phyloP scores from a whole-genome alignment of 2,888 invertebrate genomes.

The Ophonus ardosiacus region DNA sequence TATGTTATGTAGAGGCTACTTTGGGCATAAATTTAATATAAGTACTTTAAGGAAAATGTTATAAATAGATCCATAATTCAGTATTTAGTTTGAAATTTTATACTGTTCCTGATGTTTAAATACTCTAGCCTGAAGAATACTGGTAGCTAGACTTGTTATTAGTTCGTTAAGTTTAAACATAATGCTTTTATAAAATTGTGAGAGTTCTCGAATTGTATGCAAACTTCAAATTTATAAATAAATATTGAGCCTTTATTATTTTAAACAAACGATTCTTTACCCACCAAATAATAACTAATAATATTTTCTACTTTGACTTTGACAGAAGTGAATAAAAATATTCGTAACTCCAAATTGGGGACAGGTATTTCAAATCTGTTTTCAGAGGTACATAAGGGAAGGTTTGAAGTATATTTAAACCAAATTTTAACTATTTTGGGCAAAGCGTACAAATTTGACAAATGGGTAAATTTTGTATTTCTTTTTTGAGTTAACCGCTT shows the following conservation, averaged over 20 bases:
- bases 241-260: neutral
- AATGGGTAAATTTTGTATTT: no score
- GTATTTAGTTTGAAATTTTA: conserved; percentile 11
- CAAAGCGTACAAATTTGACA: no score
- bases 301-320: no score
- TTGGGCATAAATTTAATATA: neutral
- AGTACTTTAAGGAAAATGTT: conserved; percentile 25
- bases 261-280: neutral
- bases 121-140: neutral
- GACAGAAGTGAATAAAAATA: no score
- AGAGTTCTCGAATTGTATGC: neutral
- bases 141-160: neutral
- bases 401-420: no score
- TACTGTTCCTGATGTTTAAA: neutral
- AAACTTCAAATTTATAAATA: neutral
- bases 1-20: conserved; percentile 26
- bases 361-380: no score
- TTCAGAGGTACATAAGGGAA: no score
- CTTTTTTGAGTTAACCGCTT: no score
- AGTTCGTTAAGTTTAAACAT: neutral
- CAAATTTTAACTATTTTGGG: no score
- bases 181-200: neutral
- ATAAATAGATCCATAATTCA: neutral
- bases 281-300: no score
- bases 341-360: no score